Percentiles rank a stretch among this genome's conserved stretches.
Conservation (phyloP, 2,888 invertebrate species). For the Rambutsinella grinnellia region DNA sequence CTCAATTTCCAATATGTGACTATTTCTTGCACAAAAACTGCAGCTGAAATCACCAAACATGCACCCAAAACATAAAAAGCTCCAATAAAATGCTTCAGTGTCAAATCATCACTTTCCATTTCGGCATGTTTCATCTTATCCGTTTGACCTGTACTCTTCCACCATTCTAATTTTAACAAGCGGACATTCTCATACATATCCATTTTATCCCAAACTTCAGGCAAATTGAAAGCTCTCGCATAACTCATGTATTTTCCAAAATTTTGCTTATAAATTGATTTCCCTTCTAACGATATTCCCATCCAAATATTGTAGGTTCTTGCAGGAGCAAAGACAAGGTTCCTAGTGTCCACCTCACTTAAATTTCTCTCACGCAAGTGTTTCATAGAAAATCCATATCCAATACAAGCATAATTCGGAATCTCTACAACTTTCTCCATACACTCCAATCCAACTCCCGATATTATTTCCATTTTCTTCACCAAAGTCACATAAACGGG, state of each 20-base stretch:
- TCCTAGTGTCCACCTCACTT: slow-evolving; percentile 23
- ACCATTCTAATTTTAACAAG: slow-evolving; percentile 40
- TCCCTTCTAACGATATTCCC: slow-evolving; percentile 21
- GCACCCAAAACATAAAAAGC: slow-evolving; percentile 31
- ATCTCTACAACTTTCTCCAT: slow-evolving; percentile 15
- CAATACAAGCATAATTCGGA: slow-evolving; percentile 28
- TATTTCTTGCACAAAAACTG: no score
- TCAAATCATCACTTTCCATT: slow-evolving; percentile 18
- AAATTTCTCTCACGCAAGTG: slow-evolving; percentile 34
- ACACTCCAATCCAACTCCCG: slow-evolving; percentile 12
- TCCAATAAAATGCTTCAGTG: slow-evolving; percentile 35
- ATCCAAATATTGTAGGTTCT: slow-evolving; percentile 27
- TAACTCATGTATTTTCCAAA: slow-evolving; percentile 16
- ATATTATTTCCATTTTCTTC: slow-evolving; percentile 20
- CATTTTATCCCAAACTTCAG: slow-evolving; percentile 18
- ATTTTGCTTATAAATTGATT: slow-evolving; percentile 23
- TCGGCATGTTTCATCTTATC: slow-evolving; percentile 30
- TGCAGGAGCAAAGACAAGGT: slow-evolving; percentile 27
- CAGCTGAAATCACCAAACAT: slow-evolving; percentile 6
- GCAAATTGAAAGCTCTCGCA: slow-evolving; percentile 17
- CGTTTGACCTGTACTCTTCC: slow-evolving; percentile 37
- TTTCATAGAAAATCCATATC: slow-evolving; percentile 15
- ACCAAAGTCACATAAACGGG: slow-evolving; percentile 29
- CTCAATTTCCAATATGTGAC: no score
- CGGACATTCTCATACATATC: slow-evolving; percentile 41